Conservation (phyloP, 2,113 vertebrate species). For the Anoplopoma fimbria region DNA sequence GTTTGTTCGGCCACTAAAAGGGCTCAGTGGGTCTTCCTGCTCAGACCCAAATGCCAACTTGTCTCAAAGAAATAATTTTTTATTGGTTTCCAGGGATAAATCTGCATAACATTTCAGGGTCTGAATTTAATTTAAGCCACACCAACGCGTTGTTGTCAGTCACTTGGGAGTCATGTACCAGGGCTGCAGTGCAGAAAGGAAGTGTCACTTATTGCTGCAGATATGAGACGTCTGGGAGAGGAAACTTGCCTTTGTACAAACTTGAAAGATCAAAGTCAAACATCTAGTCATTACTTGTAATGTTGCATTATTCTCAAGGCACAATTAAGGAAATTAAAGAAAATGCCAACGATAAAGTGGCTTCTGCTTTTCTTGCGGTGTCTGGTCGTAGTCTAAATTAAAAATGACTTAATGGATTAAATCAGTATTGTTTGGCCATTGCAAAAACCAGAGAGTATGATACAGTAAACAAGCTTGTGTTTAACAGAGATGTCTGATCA, state of each 20-base stretch:
- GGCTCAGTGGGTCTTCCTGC: slow-evolving; percentile 53
- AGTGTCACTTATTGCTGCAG: slow-evolving; percentile 32
- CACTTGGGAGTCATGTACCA: slow-evolving; percentile 9
- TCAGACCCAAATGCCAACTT: slow-evolving; percentile 32
- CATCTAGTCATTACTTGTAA: neutral
- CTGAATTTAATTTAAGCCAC: slow-evolving; percentile 30
- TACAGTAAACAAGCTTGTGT: slow-evolving; percentile 41
- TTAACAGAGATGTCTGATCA: slow-evolving; percentile 22
- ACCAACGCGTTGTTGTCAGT: neutral
- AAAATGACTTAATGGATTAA: neutral
- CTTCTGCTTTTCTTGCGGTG: neutral
- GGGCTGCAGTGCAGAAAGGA: slow-evolving; percentile 20
- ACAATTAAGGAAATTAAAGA: neutral
- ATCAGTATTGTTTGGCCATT: slow-evolving; percentile 1
- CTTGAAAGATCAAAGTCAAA: slow-evolving; percentile 30
- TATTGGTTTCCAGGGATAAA: slow-evolving; percentile 35
- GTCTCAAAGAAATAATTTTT: slow-evolving; percentile 37
- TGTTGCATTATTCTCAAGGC: slow-evolving; percentile 1
- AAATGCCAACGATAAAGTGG: neutral
- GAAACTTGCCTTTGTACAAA: slow-evolving; percentile 32
- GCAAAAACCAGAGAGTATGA: slow-evolving; percentile 5
- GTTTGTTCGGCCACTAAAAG: slow-evolving; percentile 49
- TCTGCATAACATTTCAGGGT: neutral
- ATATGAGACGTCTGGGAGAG: slow-evolving; percentile 27
- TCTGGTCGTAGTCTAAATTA: neutral